Base-by-base conservation (phyloP, 2,888 invertebrate species). In the Ditula angustiorana region DNA sequence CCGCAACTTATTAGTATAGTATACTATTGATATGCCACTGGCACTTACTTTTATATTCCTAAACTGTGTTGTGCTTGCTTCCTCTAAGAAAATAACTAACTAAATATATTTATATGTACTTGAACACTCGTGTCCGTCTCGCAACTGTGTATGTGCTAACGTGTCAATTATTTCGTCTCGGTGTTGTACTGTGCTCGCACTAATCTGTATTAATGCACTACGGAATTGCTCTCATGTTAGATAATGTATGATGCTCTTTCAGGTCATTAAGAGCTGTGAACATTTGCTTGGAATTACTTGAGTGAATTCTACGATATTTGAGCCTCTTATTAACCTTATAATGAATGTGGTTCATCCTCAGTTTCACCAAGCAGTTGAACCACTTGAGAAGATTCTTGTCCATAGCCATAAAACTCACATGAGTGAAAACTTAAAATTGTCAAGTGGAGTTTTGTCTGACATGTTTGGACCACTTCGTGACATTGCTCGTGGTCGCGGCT, bases 131-230 rank as follows among this genome's bases (percentile, higher is more conserved):
- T 77, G 75, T 85, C 84, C 84, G 82, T 87, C 83, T 83, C 71
- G 74, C 77, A 66, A 75, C 67, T 77, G 73, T 76, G 71, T 73
- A 79, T 76, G 81, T 85, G 87, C 85, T 88, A 82, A 79, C 68
- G 77, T 81, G 90, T 90, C 90, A 90, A 90, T 90, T 90, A 89
- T 71, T 70, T 82, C 33, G 52, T 60, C 69, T 75, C 65, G 73
- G 70, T 77, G 71, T 78, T 71, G 72, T 81, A 69, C 74, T 72
- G 79, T 81, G 78, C 73, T 79, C 79, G 77, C 80, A 81, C 76
- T 60, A 33, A n/a, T 28, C 35, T 46, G 41, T 64, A 24, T 10
- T 28, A 56, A 49, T 13, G 19, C 16, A n/a, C 13, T 53, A 46
- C 26, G 26, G 21, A 30, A 35, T 53, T 46, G 61, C 61, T 41